phyloP scores from a whole-genome alignment of 2,797 vertebrate genomes.

The Melopsittacus undulatus region DNA sequence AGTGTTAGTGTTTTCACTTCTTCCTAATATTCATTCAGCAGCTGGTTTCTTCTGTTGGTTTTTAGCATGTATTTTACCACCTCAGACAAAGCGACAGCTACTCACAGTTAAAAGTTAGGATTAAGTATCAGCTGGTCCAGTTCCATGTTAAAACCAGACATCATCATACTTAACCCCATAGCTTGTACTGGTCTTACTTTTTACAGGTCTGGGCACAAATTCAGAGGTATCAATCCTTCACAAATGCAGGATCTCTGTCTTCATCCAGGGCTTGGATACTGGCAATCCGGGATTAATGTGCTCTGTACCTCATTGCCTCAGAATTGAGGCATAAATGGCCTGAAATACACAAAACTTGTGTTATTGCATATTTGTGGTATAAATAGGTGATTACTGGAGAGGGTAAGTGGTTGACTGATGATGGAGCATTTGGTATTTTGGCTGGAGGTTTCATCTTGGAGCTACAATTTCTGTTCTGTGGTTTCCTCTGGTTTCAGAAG shows the following conservation, averaged over 20 bases:
- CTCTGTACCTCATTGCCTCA: neutral
- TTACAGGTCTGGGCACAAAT: neutral
- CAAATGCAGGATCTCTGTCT: neutral
- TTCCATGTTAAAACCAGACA: neutral
- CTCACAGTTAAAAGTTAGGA: neutral
- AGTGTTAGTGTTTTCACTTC: neutral
- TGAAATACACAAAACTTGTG: neutral
- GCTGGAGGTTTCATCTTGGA: neutral
- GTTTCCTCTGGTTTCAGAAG: neutral
- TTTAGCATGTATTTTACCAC: neutral
- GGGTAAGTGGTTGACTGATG: neutral
- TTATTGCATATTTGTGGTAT: neutral
- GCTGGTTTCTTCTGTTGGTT: neutral
- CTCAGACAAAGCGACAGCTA: neutral
- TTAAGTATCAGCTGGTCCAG: neutral
- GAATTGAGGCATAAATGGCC: accelerated
- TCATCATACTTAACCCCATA: accelerated
- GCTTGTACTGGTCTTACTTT: neutral
- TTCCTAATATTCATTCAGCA: neutral
- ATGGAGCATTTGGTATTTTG: neutral
- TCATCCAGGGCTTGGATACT: neutral
- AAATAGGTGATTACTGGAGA: neutral
- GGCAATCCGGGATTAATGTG: neutral
- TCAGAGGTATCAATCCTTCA: neutral
- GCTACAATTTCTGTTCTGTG: neutral